Conservation (phyloP, 2,888 invertebrate species). For the Napeogenes sylphis region DNA sequence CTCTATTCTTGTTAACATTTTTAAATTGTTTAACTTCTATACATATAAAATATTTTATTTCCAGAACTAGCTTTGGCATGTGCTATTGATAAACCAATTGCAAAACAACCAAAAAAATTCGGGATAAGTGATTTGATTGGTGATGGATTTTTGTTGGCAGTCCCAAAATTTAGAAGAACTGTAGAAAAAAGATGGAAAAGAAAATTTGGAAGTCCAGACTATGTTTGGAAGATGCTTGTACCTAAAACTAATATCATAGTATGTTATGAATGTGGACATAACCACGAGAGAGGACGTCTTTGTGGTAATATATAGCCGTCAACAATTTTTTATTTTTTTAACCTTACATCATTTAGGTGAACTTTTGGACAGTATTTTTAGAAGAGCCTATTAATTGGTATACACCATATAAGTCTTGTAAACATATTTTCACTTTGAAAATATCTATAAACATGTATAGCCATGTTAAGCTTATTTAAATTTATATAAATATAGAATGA, state of each 20-base stretch:
- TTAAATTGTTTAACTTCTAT: neutral
- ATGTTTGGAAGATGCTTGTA: conserved; percentile 82
- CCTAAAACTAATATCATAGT: conserved; percentile 85
- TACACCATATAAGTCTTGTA: too few relatives aligned
- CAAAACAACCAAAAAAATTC: conserved; percentile 47
- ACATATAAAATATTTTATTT: conserved; percentile 16
- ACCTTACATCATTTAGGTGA: too few relatives aligned
- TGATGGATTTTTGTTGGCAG: conserved; percentile 88
- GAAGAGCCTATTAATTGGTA: too few relatives aligned
- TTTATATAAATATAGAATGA: too few relatives aligned
- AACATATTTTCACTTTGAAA: too few relatives aligned
- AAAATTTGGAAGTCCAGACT: conserved; percentile 83
- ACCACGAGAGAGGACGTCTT: conserved; percentile 86
- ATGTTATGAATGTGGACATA: conserved; percentile 90
- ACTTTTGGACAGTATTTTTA: too few relatives aligned
- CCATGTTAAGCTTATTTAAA: too few relatives aligned
- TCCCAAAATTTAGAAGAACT: conserved; percentile 87
- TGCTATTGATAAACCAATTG: conserved; percentile 43
- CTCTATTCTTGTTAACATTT: neutral
- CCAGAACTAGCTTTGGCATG: conserved; percentile 61
- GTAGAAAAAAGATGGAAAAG: conserved; percentile 85
- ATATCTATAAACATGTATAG: too few relatives aligned
- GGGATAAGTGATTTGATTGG: conserved; percentile 81
- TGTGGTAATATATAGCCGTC: conserved; percentile 82
- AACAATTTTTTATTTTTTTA: too few relatives aligned